Evolutionary conservation across 1,140 invertebrate genomes (phyloP).

Genomic region (Sarcophaga bullata): DNA sequence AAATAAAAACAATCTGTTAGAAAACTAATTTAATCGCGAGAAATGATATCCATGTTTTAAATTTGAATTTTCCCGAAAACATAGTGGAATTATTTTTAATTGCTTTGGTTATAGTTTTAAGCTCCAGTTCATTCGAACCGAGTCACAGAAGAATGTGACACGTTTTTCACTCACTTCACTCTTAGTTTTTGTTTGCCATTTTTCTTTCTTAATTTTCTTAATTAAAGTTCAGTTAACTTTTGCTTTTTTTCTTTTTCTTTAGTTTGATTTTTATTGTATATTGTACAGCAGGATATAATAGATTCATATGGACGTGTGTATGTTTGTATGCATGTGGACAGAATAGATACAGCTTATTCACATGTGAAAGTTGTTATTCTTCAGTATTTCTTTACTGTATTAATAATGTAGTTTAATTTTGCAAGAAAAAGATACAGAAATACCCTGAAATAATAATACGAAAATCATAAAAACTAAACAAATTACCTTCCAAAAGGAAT

Average conservation of each 20-base stretch:
- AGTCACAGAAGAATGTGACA: neutral
- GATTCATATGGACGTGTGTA: neutral
- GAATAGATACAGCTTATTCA: neutral
- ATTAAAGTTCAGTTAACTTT: slow-evolving; percentile 38
- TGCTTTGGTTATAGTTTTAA: neutral
- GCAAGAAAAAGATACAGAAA: too few species aligned
- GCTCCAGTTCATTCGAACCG: neutral
- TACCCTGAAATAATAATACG: neutral
- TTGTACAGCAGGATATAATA: neutral
- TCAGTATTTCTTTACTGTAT: too few species aligned
- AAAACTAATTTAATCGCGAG: too few species aligned
- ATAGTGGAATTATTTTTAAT: neutral
- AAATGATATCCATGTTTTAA: too few species aligned
- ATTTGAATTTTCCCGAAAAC: too few species aligned
- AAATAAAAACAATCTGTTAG: too few species aligned
- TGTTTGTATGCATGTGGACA: neutral
- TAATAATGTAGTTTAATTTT: too few species aligned
- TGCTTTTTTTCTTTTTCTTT: slow-evolving; percentile 21
- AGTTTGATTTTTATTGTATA: neutral
- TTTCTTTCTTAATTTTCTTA: slow-evolving; percentile 17
- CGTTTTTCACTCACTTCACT: neutral
- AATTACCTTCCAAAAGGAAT: slow-evolving; percentile 30
- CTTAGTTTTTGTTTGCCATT: neutral
- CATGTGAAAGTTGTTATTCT: neutral
- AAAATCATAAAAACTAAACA: slow-evolving; percentile 10